Evolutionary conservation across 2,888 invertebrate genomes (phyloP), one percentile per base, ranked within the genome.

Genomic region (Parascotia fuliginaria): DNA sequence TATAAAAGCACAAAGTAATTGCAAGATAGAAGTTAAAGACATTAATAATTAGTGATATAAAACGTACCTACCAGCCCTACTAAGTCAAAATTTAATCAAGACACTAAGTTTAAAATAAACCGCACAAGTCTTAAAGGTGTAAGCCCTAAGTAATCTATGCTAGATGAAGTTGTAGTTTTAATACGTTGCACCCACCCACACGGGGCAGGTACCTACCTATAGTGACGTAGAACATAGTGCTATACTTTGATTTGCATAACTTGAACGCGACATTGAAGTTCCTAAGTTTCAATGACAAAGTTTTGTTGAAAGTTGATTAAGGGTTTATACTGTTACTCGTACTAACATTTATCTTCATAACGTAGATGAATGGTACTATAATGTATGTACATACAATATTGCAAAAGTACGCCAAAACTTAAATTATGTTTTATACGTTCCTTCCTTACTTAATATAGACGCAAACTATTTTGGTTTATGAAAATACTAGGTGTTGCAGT

Each of bases 141-240:
- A 34, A 40, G 33, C 39, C 27, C 13, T 34, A 28, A 36, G 38
- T 14, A 33, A 29, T 14, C 32, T 39, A 43, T 33, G 51, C 51
- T 54, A 58, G 58, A 66, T 66, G 64, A 66, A 55, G 65, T 66
- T 67, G 66, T 66, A 45, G 32, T 55, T 28, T n/a, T n/a, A 11
- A 34, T 39, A 42, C 16, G 12, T 43, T 46, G 42, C 48, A 63
- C 27, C 53, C 29, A 39, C 56, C 60, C 55, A 67, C 60, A 24
- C 34, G 29, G n/a, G 4, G 4, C 16, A n/a, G n/a, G 24, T 28
- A 42, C 12, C 9, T 16, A 39, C 6, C 31, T 31, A 40, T 29
- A 16, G 42, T 24, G 32, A 33, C 24, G 42, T 42, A 32, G 13
- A 13, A 29, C 27, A 12, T 7, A 12, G 29, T 31, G 11, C 32